Evolutionary conservation across 2,888 invertebrate genomes (phyloP), one percentile per base, ranked within the genome.

Genomic region (Podotricha telesiphe): DNA sequence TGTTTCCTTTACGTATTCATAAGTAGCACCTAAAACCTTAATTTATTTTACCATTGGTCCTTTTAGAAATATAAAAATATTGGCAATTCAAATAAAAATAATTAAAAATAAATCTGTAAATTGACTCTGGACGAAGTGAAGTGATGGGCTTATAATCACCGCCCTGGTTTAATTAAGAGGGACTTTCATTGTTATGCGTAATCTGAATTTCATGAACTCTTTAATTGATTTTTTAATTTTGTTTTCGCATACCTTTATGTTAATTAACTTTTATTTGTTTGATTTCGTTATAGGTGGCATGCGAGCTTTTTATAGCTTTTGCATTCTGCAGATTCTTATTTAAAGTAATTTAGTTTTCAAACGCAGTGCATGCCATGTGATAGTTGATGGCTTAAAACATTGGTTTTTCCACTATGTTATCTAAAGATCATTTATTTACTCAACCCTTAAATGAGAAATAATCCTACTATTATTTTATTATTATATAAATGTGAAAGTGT

Each of bases 181-280:
- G 40, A 17, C 15, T 28, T 42, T 48, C 50, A 40, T 58, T 59
- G 58, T 40, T 66, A 40, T 50, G 22, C 58, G 28, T 66, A 66
- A 50, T 59, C 58, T 59, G 50, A 58, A 59, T 66, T 50, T 58
- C 55, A 37, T 56, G 34, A 50, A 66, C 19, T 28, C 37, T 58
- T 40, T 42, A 59, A 59, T 59, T 58, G 22, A 37, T 66, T 66
- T 66, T 58, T 59, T 20, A 22, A 50, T 17, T 48, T 58, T 50
- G 4, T n/a, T 58, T 50, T 13, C 10, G 15, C 19, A 11, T 19
- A 65, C 20, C 58, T 42, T 58, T 42, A 58, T 58, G 58, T 15
- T 13, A 58, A 58, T 58, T 22, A 20, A 0, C 20, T 58, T 20
- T 13, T n/a, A 1, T 22, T 50, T 37, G 10, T 42, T 42, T 42